phyloP scores from a whole-genome alignment of 2,797 vertebrate species.

The Epinephelus malabaricus region DNA sequence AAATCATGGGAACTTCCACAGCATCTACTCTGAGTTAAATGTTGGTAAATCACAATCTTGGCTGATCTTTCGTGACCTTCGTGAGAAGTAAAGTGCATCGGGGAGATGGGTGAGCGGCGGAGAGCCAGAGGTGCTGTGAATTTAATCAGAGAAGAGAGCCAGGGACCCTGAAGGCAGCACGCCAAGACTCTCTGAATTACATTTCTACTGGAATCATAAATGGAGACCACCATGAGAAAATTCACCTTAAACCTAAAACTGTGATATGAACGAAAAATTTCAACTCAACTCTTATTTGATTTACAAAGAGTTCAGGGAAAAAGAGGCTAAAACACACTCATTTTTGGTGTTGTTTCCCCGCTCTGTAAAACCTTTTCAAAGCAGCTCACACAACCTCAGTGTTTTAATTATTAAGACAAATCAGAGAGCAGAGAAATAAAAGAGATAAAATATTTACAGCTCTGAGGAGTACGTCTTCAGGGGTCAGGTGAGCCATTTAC shows the following conservation, averaged over 20 bases:
- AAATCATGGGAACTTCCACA: neutral
- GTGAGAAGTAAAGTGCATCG: neutral
- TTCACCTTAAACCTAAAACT: neutral
- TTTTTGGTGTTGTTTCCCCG: neutral
- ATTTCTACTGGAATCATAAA: neutral
- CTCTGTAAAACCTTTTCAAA: neutral
- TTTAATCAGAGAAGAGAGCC: constrained; percentile 43
- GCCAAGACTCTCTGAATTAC: neutral
- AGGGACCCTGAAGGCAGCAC: constrained; percentile 41
- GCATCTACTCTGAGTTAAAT: accelerated
- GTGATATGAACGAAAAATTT: neutral
- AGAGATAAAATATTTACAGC: constrained; percentile 39
- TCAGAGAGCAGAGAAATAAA: constrained; percentile 15
- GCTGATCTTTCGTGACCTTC: neutral
- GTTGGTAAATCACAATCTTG: neutral
- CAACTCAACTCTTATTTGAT: accelerated
- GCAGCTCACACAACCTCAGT: neutral
- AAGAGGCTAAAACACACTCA: neutral
- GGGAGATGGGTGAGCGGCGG: neutral
- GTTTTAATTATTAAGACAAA: constrained; percentile 46
- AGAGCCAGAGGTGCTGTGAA: constrained; percentile 24
- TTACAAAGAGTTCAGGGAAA: neutral
- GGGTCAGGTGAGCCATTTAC: neutral
- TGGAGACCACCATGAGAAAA: neutral
- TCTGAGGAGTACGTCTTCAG: constrained; percentile 7